These are phyloP conservation scores for Microtus ochrogaster DNA, from an alignment of 2,113 vertebrate species.

Conservation along the genomic window DNA sequence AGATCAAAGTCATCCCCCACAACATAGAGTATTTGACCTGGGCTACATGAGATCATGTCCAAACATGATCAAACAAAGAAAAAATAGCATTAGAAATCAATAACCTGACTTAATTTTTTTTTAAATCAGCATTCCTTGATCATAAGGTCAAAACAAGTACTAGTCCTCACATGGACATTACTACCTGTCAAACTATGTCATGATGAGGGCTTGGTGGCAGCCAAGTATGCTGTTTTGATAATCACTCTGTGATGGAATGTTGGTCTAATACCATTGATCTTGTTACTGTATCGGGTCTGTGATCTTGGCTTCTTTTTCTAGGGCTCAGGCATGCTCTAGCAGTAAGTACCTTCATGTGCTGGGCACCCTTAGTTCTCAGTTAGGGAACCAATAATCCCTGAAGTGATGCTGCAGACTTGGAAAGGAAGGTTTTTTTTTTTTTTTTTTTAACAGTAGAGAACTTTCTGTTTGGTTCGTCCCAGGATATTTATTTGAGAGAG, in stretches of 20 bases:
- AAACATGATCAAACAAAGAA: neutral
- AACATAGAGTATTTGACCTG: neutral
- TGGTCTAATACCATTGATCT: neutral
- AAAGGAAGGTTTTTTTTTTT: too few species aligned
- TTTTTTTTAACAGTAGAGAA: neutral
- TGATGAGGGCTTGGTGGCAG: neutral
- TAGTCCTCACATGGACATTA: neutral
- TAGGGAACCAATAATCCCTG: neutral
- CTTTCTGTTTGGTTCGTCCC: neutral
- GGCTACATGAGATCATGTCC: neutral
- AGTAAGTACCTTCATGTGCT: neutral
- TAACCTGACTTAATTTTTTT: neutral
- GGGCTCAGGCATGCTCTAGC: neutral
- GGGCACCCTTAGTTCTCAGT: neutral
- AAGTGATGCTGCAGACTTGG: neutral
- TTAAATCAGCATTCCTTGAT: neutral
- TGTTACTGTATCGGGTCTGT: neutral
- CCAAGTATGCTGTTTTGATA: neutral
- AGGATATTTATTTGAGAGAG: neutral
- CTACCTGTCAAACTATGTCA: neutral
- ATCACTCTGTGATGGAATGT: neutral
- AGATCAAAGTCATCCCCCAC: neutral
- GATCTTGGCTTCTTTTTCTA: neutral
- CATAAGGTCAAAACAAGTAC: neutral
- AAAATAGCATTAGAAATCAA: neutral